Percentiles rank a stretch among this genome's conserved stretches.
phyloP scores from a whole-genome alignment of 2,888 invertebrate species.

The Notocelia uddmanniana region DNA sequence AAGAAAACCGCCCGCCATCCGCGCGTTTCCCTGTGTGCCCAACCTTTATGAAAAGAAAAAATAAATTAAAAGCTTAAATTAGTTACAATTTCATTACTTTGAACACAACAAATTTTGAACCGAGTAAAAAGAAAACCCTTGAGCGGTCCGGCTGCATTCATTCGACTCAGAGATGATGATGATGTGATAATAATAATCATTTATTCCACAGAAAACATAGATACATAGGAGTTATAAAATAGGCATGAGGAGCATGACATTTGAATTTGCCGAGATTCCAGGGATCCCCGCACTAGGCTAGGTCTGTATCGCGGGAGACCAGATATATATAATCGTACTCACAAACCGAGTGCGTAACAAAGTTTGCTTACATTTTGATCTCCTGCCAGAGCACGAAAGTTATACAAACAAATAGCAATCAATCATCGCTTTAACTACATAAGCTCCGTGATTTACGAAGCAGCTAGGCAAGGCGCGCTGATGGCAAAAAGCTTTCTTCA shows the following conservation, averaged over 20 bases:
- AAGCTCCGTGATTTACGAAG: slow-evolving; percentile 32
- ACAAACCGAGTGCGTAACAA: background rate
- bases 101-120: background rate
- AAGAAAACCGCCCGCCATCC: no score
- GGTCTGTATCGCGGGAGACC: no score
- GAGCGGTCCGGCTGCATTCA: background rate
- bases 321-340: background rate
- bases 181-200: no score
- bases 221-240: no score
- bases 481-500: slow-evolving; percentile 28
- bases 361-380: slow-evolving; percentile 21
- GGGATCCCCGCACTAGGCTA: no score
- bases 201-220: no score
- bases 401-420: slow-evolving; percentile 39
- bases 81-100: no score
- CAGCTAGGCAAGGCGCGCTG: slow-evolving; percentile 25
- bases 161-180: background rate
- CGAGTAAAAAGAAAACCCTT: background rate
- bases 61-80: no score
- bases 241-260: no score
- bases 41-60: no score
- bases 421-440: slow-evolving; percentile 42
- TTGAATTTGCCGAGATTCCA: no score
- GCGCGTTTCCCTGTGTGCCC: no score
- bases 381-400: slow-evolving; percentile 24